phyloP scores from a whole-genome alignment of 2,888 invertebrate species.

The Mythimna albipuncta region DNA sequence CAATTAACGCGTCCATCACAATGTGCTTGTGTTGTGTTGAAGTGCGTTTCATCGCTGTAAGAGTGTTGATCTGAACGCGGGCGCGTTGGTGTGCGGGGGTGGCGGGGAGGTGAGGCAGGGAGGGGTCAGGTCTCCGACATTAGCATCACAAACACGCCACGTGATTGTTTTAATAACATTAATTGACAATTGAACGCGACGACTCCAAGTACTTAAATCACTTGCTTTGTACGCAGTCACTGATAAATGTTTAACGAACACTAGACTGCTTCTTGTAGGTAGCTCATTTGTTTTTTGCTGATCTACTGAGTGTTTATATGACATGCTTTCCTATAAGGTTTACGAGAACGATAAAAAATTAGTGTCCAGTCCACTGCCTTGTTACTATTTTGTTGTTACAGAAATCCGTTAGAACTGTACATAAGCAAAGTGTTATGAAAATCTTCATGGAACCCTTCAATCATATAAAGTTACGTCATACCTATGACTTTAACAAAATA shows the following conservation, averaged over 20 bases:
- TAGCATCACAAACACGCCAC: slow-evolving; percentile 64
- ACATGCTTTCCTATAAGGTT: background rate
- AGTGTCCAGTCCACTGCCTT: background rate
- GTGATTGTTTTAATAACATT: slow-evolving; percentile 56
- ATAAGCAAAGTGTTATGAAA: too few species aligned
- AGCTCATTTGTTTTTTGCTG: background rate
- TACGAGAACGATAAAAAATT: background rate
- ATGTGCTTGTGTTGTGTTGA: slow-evolving; percentile 36
- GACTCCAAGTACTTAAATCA: background rate
- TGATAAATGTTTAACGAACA: background rate
- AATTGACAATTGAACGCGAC: slow-evolving; percentile 58
- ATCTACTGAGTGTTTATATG: background rate
- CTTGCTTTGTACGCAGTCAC: slow-evolving; percentile 18
- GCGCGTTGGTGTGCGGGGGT: background rate
- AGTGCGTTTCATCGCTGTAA: slow-evolving; percentile 16
- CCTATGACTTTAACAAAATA: background rate
- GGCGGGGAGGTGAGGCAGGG: background rate
- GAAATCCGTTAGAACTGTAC: too few species aligned
- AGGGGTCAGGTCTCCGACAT: slow-evolving; percentile 28
- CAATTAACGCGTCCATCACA: slow-evolving; percentile 50
- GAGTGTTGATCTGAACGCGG: slow-evolving; percentile 11
- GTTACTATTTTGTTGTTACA: background rate
- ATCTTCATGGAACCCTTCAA: background rate
- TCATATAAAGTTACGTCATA: background rate
- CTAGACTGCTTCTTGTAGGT: background rate